Evolutionary conservation across 1,140 invertebrate genomes (phyloP).

Genomic region (Rhagoletis pomonella): DNA sequence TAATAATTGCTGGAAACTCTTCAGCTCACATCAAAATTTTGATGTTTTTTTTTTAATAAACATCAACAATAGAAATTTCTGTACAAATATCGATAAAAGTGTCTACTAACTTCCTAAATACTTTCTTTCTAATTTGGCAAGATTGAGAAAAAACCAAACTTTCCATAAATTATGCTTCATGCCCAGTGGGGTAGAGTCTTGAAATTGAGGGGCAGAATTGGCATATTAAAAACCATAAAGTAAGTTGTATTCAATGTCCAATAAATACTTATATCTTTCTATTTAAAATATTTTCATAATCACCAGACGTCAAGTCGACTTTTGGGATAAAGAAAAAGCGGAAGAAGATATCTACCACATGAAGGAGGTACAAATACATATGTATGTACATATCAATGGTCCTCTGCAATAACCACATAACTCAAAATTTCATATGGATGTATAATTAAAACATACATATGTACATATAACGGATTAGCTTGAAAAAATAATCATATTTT

Average conservation of each 20-base stretch:
- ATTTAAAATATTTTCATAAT: not conserved
- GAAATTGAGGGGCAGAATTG: not conserved
- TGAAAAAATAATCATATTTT: no score
- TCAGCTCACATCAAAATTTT: not conserved
- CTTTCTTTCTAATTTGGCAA: not conserved
- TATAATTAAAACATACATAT: not conserved
- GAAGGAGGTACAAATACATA: not conserved
- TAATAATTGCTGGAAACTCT: not conserved
- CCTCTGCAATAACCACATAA: no score
- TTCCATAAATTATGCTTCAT: not conserved
- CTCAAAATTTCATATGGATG: no score
- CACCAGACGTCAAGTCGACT: not conserved
- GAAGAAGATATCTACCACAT: conserved; percentile 33
- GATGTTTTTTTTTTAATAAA: not conserved
- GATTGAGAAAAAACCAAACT: not conserved
- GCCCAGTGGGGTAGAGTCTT: not conserved
- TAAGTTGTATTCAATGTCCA: not conserved
- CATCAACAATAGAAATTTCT: no score
- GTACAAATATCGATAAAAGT: no score
- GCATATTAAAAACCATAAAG: conserved; percentile 1
- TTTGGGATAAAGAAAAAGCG: conserved; percentile 33
- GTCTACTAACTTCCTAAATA: not conserved
- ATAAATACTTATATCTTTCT: not conserved
- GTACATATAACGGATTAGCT: not conserved
- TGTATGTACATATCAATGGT: no score